Conservation (phyloP, 2,888 invertebrate genomes). For the Lasioglossum villosulum region DNA sequence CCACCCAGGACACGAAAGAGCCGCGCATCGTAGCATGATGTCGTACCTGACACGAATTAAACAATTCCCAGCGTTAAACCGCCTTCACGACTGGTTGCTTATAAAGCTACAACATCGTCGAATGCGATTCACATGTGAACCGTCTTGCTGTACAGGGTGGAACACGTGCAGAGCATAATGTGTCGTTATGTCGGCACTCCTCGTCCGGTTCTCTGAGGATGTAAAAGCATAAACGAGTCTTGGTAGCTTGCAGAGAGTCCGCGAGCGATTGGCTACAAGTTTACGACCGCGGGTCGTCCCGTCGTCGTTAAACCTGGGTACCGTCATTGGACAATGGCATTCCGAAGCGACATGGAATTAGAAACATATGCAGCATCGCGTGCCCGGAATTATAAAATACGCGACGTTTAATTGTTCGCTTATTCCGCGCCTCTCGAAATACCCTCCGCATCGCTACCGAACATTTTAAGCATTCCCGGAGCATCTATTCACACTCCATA, state of each 20-base stretch:
- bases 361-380: constrained; percentile 23
- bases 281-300: constrained; percentile 59
- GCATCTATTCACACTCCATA: not conserved
- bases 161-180: constrained; percentile 71
- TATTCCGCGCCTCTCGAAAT: not conserved
- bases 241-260: constrained; percentile 58
- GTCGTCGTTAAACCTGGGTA: constrained; percentile 54
- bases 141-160: constrained; percentile 42
- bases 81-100: constrained; percentile 38
- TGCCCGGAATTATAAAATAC: not conserved
- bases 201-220: constrained; percentile 69
- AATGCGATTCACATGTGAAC: constrained; percentile 66
- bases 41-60: constrained; percentile 50
- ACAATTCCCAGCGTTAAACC: constrained; percentile 43
- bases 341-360: constrained; percentile 7
- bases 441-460: not conserved
- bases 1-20: not conserved
- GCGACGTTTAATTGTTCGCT: constrained; percentile 4
- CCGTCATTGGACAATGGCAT: constrained; percentile 54
- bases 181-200: constrained; percentile 70
- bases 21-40: constrained; percentile 25
- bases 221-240: constrained; percentile 65
- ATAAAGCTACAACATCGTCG: constrained; percentile 41
- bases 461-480: not conserved
- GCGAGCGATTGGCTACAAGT: constrained; percentile 61